phyloP scores from a whole-genome alignment of 2,113 vertebrate genomes.

The Cynocephalus volans region DNA sequence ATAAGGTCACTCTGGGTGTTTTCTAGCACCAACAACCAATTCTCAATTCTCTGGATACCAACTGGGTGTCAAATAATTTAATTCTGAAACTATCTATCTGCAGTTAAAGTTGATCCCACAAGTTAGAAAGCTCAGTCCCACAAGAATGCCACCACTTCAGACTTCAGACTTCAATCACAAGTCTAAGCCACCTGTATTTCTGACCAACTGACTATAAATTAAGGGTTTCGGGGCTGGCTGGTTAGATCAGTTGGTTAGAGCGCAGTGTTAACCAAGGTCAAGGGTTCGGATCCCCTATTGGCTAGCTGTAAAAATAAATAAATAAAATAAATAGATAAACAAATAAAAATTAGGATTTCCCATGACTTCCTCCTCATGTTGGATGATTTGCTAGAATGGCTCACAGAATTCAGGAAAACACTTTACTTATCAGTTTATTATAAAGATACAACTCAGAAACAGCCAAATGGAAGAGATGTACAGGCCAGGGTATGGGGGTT shows the following conservation, averaged over 20 bases:
- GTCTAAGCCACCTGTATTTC: not conserved
- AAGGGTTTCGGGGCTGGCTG: not conserved
- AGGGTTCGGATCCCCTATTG: no score
- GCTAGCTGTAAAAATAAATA: no score
- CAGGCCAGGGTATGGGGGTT: not conserved
- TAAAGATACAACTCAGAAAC: not conserved
- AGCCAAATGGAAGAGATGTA: not conserved
- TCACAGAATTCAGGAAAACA: not conserved
- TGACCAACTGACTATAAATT: not conserved
- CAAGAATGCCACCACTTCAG: not conserved
- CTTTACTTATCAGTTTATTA: not conserved
- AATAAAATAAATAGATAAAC: no score
- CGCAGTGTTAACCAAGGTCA: no score
- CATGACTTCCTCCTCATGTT: not conserved
- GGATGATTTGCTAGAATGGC: not conserved
- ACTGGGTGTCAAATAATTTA: not conserved
- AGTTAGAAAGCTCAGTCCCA: not conserved
- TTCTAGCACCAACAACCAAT: not conserved
- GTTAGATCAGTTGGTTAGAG: no score
- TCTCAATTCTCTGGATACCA: slow-evolving; percentile 47
- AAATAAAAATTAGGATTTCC: no score
- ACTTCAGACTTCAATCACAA: not conserved
- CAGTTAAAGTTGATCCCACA: not conserved
- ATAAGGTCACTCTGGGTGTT: not conserved
- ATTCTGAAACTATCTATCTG: not conserved